phyloP scores from a whole-genome alignment of 2,888 invertebrate species.

The Machimus atricapillus region DNA sequence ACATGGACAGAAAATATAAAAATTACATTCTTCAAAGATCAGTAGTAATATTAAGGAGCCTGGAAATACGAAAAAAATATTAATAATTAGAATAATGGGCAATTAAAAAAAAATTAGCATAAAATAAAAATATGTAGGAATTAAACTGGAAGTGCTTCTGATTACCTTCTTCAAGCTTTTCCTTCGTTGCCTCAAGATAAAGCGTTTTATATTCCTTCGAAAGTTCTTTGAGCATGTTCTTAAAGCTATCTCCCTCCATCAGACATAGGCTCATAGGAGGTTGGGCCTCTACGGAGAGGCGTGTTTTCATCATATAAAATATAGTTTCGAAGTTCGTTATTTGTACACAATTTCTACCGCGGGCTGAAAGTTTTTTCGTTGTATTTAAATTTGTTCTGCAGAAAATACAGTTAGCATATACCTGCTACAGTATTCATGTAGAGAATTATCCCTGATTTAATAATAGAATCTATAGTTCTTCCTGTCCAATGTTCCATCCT shows the following conservation, averaged over 20 bases:
- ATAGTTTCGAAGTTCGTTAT: not conserved
- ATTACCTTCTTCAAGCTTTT: not conserved
- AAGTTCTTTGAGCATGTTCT: not conserved
- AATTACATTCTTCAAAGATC: conserved; percentile 5
- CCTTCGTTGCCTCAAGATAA: not conserved
- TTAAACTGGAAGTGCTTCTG: not conserved
- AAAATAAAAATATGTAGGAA: not conserved
- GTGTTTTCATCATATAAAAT: not conserved
- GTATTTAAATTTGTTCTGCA: not conserved
- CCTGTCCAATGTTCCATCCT: conserved; percentile 44
- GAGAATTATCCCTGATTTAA: not conserved
- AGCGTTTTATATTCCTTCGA: not conserved
- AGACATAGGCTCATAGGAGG: not conserved
- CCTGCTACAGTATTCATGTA: not conserved
- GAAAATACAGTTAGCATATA: not conserved
- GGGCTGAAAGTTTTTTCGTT: not conserved
- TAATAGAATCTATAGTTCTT: conserved; percentile 43
- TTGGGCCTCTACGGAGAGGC: not conserved
- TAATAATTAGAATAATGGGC: not conserved
- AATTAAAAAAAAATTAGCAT: too few relatives aligned
- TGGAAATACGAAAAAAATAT: not conserved
- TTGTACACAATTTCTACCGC: not conserved
- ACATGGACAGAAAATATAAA: not conserved
- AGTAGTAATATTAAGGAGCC: not conserved
- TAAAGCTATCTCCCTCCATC: not conserved